phyloP scores from a whole-genome alignment of 2,888 invertebrate species.

The Lamproptera curius region DNA sequence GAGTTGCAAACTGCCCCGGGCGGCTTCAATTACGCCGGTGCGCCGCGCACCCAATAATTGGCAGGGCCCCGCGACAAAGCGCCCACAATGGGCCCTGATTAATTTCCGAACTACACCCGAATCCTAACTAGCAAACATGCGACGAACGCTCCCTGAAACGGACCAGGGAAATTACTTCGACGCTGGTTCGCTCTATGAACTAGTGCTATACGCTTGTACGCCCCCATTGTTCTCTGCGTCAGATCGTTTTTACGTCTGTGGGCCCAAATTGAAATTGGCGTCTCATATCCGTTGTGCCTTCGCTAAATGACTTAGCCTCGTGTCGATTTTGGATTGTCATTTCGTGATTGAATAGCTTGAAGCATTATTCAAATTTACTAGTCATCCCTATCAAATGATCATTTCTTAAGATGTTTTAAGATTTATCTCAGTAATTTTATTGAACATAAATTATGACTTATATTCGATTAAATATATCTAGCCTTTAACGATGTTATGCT shows the following conservation, averaged over 20 bases:
- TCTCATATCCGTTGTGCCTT: constrained; percentile 24
- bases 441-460: too few relatives aligned
- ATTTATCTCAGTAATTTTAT: too few relatives aligned
- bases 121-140: constrained; percentile 74
- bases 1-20: constrained; percentile 37
- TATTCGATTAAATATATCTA: too few relatives aligned
- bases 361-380: too few relatives aligned
- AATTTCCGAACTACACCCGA: constrained; percentile 76
- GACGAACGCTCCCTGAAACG: constrained; percentile 47
- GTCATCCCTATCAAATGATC: too few relatives aligned
- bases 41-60: constrained; percentile 68
- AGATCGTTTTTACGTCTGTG: constrained; percentile 16
- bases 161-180: constrained; percentile 56
- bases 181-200: constrained; percentile 43
- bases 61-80: constrained; percentile 71
- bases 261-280: constrained; percentile 12
- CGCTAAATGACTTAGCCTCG: constrained; percentile 23
- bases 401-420: too few relatives aligned
- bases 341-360: too few relatives aligned
- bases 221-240: constrained; percentile 23
- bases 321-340: constrained; percentile 16
- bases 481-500: too few relatives aligned
- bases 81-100: constrained; percentile 74
- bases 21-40: constrained; percentile 65
- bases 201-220: constrained; percentile 29